Base-by-base conservation (phyloP, 2,113 vertebrate genomes). In the Epinephelus lanceolatus region DNA sequence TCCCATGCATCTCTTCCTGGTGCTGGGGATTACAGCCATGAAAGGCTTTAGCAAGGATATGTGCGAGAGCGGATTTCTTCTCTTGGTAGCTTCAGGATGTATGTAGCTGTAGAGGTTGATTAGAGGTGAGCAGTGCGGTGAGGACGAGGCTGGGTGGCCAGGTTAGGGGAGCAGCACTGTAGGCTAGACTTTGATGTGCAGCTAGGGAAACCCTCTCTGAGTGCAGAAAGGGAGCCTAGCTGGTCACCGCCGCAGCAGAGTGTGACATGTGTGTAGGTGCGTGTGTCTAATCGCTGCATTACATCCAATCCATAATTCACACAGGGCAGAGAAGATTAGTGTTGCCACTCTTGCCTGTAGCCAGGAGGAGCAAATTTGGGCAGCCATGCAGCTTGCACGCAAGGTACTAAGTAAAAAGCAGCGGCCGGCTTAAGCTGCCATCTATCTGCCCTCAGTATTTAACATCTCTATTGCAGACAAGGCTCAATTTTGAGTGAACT, bases 261-360 rank as follows among this genome's bases (percentile, higher is more conserved):
- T n/a, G 37, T 57, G 49, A 76, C 30, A 19, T 40, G 65, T 23
- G 70, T 67, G 69, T 76, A 56, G 71, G 70, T 76, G 75, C 3
- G 51, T 81, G 87, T 55, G 76, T 80, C 76, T 88, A 89, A 90
- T 91, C 65, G 62, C 86, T 78, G 85, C 74, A 81, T 87, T 86
- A 90, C 77, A 74, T 76, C 80, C 71, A 47, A 89, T 92, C 71
- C 72, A 92, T 91, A 89, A 93, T 93, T 93, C 89, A 91, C 80
- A 91, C 13, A 1, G 23, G n/a, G 78, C 23, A 72, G 67, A 78
- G 52, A 71, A 68, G 80, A 76, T 86, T 76, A 87, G 68, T 45
- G 55, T 57, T 81, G 70, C 80, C 67, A 63, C 71, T 76, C 42
- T 63, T 30, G 60, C 70, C 53, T 30, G 56, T 30, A 68, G 80